Evolutionary conservation across 2,888 invertebrate species (phyloP), one percentile per base, ranked within the genome.

Genomic region (Philereme transversata): DNA sequence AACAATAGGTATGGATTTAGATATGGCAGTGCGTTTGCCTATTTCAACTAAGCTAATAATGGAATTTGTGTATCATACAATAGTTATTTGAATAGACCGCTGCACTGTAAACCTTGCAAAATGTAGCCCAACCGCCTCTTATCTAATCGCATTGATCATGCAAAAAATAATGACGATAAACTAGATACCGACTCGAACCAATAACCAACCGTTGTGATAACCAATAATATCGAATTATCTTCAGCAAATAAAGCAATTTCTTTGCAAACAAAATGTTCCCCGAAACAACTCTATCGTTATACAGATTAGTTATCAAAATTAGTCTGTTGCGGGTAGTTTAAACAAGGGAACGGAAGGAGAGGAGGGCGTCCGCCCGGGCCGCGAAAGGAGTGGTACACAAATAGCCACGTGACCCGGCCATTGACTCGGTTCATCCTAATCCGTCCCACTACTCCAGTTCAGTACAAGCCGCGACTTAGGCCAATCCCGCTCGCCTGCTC

Each of bases 361-460:
- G 84, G 71, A 74, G 77, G 77, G 75, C 72, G 77, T 76, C 72
- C 60, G 63, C 62, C 70, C 71, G 78, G 76, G 78, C 68, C 75
- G 77, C 74, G 77, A 79, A 77, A 79, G 80, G 79, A 81, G 82
- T 80, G 73, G 83, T 81, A 88, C 89, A 82, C 83, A 92, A 91
- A 92, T 91, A 91, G 87, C 87, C 79, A 79, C 81, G 85, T 90
- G 91, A 91, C 91, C 91, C 92, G 92, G 92, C 90, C 92, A 84
- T 91, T 91, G 92, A 92, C 91, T 91, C 87, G 87, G 86, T 87
- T 90, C 88, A 87, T 90, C 90, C 91, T 91, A 90, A 92, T 87
- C 90, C 90, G 91, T 86, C 90, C 91, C 83, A 92, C 91, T 92
- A 91, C 88, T 92, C 91, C 84, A 91, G 80, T 88, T 92, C 84